Conservation (phyloP, 1,140 invertebrate genomes). For the Panagrolaimus sp. region DNA sequence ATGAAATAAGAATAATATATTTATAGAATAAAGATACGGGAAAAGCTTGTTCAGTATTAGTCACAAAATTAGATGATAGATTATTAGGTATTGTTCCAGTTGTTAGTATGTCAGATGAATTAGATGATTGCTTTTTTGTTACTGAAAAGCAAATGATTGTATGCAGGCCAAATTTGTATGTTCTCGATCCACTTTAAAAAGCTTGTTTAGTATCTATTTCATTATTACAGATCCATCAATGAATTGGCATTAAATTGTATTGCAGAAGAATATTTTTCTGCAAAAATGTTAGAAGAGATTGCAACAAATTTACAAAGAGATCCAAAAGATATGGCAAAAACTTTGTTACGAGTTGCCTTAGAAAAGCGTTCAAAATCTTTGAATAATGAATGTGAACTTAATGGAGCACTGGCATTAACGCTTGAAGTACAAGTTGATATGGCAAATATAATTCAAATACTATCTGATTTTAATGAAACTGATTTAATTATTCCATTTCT, state of each 20-base stretch:
- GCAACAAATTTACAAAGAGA: conserved; percentile 11
- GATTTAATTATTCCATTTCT: conserved; percentile 13
- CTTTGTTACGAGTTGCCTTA: neutral
- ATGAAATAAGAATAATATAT: neutral
- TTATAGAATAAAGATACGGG: neutral
- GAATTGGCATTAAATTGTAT: conserved; percentile 4
- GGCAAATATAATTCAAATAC: conserved; percentile 2
- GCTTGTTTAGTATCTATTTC: no score
- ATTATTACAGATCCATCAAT: conserved; percentile 3
- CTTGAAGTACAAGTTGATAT: conserved; percentile 1
- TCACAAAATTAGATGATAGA: conserved; percentile 1
- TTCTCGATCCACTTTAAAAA: no score
- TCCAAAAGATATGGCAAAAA: conserved; percentile 10
- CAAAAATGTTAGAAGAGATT: conserved; percentile 1
- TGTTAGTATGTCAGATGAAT: neutral
- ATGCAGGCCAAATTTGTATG: neutral
- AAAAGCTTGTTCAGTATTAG: neutral
- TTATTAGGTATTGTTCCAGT: conserved; percentile 4
- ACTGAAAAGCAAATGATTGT: conserved; percentile 11
- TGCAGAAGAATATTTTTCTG: conserved; percentile 1
- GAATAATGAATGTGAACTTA: conserved; percentile 8
- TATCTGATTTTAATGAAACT: conserved; percentile 4
- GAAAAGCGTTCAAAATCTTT: neutral
- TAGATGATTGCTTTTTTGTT: conserved; percentile 6
- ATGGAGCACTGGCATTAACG: conserved; percentile 5